phyloP scores from a whole-genome alignment of 1,140 invertebrate genomes.

The Bombus impatiens region DNA sequence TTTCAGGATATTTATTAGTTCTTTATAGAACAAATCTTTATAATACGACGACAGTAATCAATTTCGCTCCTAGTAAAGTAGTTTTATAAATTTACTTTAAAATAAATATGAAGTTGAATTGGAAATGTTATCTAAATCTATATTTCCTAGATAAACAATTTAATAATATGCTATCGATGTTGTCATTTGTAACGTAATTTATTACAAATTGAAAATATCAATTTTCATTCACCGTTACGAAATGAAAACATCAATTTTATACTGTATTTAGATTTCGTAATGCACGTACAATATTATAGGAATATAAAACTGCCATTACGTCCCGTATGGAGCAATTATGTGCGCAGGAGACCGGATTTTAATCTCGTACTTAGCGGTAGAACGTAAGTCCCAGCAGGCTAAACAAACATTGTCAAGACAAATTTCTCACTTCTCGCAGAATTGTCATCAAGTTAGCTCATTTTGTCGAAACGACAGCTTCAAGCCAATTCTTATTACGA shows the following conservation, averaged over 20 bases:
- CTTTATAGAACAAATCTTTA: too few species aligned
- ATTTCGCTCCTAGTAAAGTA: too few species aligned
- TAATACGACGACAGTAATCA: too few species aligned
- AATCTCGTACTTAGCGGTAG: slow-evolving; percentile 79
- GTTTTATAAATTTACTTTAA: too few species aligned
- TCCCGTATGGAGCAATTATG: slow-evolving; percentile 75
- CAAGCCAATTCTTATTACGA: neutral
- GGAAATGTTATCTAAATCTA: too few species aligned
- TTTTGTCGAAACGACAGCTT: neutral
- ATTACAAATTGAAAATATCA: neutral
- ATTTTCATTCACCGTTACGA: neutral
- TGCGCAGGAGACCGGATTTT: slow-evolving; percentile 78
- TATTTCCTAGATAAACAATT: too few species aligned
- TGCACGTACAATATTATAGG: slow-evolving; percentile 67
- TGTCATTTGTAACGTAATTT: neutral
- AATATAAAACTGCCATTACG: slow-evolving; percentile 69
- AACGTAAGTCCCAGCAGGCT: slow-evolving; percentile 75
- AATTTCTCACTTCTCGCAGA: slow-evolving; percentile 2
- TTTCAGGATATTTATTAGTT: neutral
- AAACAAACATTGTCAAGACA: slow-evolving; percentile 27
- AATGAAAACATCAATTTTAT: neutral
- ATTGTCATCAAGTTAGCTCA: neutral
- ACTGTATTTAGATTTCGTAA: neutral
- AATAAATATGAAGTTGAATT: too few species aligned
- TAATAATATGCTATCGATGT: neutral